These are phyloP conservation scores for Lasioglossum albipes DNA, from an alignment of 1,140 invertebrate genomes.

Conservation along the genomic window DNA sequence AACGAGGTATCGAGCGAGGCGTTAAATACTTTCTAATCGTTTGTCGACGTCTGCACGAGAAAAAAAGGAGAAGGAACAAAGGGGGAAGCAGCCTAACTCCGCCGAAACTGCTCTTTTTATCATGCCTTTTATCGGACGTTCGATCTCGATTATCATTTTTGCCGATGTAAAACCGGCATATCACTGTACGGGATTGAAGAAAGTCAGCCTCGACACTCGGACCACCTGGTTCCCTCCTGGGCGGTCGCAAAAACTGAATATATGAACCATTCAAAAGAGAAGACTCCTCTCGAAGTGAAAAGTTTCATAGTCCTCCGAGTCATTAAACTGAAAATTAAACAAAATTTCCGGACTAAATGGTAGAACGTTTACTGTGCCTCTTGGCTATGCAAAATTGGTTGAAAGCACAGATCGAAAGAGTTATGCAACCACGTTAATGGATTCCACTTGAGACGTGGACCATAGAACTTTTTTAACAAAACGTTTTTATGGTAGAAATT, in stretches of 20 bases:
- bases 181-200: slow-evolving; percentile 37
- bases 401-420: too few species aligned
- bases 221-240: slow-evolving; percentile 59
- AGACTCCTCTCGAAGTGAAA: not conserved
- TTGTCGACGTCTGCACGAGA: slow-evolving; percentile 25
- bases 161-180: slow-evolving; percentile 42
- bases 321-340: not conserved
- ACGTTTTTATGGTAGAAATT: too few species aligned
- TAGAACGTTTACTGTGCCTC: too few species aligned
- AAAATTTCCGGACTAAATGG: not conserved
- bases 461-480: too few species aligned
- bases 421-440: too few species aligned
- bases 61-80: slow-evolving; percentile 30
- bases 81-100: not conserved
- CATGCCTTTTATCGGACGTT: slow-evolving; percentile 31
- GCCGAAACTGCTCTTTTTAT: slow-evolving; percentile 32
- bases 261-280: slow-evolving; percentile 43
- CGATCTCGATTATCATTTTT: slow-evolving; percentile 48
- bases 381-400: not conserved
- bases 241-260: slow-evolving; percentile 65
- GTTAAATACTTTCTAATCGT: slow-evolving; percentile 63
- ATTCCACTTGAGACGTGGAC: too few species aligned
- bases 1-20: slow-evolving; percentile 27
- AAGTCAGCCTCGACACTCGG: slow-evolving; percentile 30
- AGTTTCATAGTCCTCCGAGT: not conserved